Evolutionary conservation across 64 coral and sea anemone genomes (phyloP).

Genomic region (Actinia equina): DNA sequence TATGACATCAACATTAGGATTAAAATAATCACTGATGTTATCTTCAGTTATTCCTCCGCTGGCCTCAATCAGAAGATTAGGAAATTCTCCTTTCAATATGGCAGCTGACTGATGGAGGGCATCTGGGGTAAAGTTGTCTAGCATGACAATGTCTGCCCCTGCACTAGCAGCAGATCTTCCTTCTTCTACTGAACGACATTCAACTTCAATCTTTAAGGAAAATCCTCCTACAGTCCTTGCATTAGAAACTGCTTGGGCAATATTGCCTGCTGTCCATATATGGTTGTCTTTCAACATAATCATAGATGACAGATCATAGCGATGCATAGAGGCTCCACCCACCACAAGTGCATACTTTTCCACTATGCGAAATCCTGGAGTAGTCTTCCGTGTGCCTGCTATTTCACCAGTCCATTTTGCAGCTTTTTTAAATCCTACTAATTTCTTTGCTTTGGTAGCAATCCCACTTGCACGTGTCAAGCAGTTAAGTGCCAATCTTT

Average conservation of each 20-base stretch:
- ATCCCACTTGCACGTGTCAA: constrained; percentile 89
- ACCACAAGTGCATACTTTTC: constrained; percentile 94
- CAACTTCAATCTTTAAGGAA: constrained; percentile 95
- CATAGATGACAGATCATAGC: constrained; percentile 92
- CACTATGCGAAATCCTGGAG: constrained; percentile 94
- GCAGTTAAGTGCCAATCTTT: constrained; percentile 92
- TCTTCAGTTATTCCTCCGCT: constrained; percentile 80
- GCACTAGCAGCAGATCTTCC: constrained; percentile 77
- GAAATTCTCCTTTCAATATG: constrained; percentile 75
- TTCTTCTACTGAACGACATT: constrained; percentile 86
- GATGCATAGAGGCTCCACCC: constrained; percentile 83
- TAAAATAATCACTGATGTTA: constrained; percentile 81
- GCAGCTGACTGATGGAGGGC: constrained; percentile 64
- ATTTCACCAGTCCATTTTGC: constrained; percentile 80
- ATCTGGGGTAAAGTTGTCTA: constrained; percentile 84
- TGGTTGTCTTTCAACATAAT: constrained; percentile 99
- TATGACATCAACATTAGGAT: constrained; percentile 79
- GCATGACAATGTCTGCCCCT: constrained; percentile 88
- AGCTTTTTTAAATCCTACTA: constrained; percentile 59
- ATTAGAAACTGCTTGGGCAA: constrained; percentile 65
- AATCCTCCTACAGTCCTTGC: constrained; percentile 88
- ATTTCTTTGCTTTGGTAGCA: constrained; percentile 65
- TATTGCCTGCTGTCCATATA: constrained; percentile 84
- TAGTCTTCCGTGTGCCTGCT: constrained; percentile 94
- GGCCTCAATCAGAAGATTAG: constrained; percentile 79